phyloP scores from a whole-genome alignment of 2,888 invertebrate species.

The Herminia tarsipennalis region DNA sequence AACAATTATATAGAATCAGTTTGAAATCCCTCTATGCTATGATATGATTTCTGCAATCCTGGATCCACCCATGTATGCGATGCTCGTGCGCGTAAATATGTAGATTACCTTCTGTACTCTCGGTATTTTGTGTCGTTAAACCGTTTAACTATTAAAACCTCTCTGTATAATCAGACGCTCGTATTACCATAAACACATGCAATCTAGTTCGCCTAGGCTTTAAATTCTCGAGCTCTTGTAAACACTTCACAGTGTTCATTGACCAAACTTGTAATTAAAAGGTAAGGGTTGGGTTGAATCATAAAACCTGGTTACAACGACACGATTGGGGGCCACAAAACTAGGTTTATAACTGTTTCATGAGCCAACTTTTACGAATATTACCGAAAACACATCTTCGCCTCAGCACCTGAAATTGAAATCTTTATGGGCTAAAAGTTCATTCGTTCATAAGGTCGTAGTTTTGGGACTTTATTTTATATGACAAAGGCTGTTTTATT shows the following conservation, averaged over 20 bases:
- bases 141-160: neutral
- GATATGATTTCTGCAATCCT: no score
- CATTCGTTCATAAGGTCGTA: conserved; percentile 16
- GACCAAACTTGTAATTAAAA: conserved; percentile 50
- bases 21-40: no score
- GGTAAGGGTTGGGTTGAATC: conserved; percentile 35
- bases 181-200: conserved; percentile 21
- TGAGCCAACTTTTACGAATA: conserved; percentile 36
- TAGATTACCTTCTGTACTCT: no score
- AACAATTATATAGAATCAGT: no score
- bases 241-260: conserved; percentile 39
- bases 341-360: conserved; percentile 43
- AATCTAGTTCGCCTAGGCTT: conserved; percentile 26
- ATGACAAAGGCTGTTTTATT: no score
- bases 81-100: no score
- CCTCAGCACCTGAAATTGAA: conserved; percentile 29
- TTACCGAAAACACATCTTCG: conserved; percentile 27
- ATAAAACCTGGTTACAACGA: conserved; percentile 39
- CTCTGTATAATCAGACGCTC: conserved; percentile 6
- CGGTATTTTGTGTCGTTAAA: neutral
- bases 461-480: neutral
- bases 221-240: conserved; percentile 21
- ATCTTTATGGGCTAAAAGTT: conserved; percentile 14
- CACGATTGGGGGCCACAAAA: conserved; percentile 41
- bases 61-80: no score